Evolutionary conservation across 2,888 invertebrate genomes (phyloP), one percentile per base, ranked within the genome.

Genomic region (Amphipyra berbera): DNA sequence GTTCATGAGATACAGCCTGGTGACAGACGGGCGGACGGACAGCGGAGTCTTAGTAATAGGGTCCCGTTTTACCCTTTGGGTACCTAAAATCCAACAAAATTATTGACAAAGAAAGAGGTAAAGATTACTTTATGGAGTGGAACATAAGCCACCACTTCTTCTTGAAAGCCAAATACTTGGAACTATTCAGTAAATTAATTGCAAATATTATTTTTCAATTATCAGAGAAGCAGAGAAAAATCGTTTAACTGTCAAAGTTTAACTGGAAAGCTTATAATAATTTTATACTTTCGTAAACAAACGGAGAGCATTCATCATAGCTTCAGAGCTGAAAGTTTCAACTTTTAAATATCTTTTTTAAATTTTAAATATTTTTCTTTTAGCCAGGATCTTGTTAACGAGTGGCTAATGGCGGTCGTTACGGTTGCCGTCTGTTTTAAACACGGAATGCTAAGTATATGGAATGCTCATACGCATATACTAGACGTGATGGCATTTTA

Each of bases 371-470:
- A 76, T 68, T 74, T 65, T 72, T 74, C 55, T 60, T 78, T 78
- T 79, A 81, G 58, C 47, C 15, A 57, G 52, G 58, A 74, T 73
- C 61, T 56, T 75, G 61, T 68, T 78, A 84, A 81, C 76, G 78
- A 81, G 81, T 77, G 81, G 79, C 79, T 84, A 84, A 85, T 83
- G 83, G 81, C 74, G 68, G 76, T 74, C 75, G 68, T 82, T 78
- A 73, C 48, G 37, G 33, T 41, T 44, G 75, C 68, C 68, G 68
- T 64, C 70, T 67, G 65, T 47, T 37, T 59, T 7, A 40, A 7
- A 14, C 47, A 48, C 8, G 30, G 52, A 71, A n/a, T 42, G 38
- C 0, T 2, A 7, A 52, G 12, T 15, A 33, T 44, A 65, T 59
- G 55, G 37, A 69, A 41, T 14, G 10, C 6, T 6, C 30, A 7